Conservation (phyloP, 2,888 invertebrate species). For the Didymodactylos carnosus region DNA sequence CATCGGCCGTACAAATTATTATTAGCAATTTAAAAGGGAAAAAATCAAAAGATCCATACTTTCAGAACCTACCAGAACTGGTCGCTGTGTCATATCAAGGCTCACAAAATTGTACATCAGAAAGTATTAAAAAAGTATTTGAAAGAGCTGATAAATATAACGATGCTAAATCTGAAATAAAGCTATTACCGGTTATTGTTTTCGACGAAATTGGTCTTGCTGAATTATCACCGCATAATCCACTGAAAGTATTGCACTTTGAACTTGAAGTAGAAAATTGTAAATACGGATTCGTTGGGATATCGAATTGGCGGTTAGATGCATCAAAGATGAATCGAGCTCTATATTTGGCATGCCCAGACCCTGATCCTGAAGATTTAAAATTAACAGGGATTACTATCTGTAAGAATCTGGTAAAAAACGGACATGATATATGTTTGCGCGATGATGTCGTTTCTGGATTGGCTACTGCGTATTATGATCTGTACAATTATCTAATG, state of each 20-base stretch:
- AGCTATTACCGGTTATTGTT: background rate
- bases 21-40: conserved; percentile 29
- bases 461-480: background rate
- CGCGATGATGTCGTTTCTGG: background rate
- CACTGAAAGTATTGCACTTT: conserved; percentile 30
- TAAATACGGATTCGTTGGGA: conserved; percentile 30
- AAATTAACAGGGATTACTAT: background rate
- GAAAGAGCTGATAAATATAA: conserved; percentile 4
- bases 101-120: conserved; percentile 24
- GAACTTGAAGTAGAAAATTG: conserved; percentile 20
- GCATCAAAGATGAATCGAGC: conserved; percentile 32
- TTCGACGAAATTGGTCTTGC: conserved; percentile 21
- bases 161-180: background rate
- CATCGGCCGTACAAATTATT: conserved; percentile 30
- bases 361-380: background rate
- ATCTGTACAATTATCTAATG: background rate
- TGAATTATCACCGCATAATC: conserved; percentile 29
- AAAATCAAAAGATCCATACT: conserved; percentile 17
- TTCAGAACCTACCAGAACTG: conserved; percentile 3
- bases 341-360: background rate
- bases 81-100: conserved; percentile 23
- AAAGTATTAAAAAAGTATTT: conserved; percentile 17
- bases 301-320: conserved; percentile 32
- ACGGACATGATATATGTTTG: background rate
- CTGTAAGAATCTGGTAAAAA: background rate